These are phyloP conservation scores for Onychomys leucogaster DNA, from an alignment of 2,797 vertebrate species.

Conservation along the genomic window DNA sequence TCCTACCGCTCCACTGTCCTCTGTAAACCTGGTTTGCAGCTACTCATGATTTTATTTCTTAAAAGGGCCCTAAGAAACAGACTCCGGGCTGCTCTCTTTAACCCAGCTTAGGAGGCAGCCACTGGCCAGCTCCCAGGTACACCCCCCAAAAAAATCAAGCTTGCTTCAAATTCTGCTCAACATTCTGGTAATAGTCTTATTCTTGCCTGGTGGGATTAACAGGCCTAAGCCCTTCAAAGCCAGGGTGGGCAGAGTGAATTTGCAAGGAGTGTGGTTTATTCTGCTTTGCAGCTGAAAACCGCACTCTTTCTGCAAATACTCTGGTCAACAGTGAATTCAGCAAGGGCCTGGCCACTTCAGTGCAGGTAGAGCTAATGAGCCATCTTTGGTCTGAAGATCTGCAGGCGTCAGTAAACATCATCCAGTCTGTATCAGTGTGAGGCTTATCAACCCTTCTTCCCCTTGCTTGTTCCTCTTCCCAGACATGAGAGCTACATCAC, in stretches of 20 bases:
- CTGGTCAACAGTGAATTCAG: background rate
- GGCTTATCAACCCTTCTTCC: background rate
- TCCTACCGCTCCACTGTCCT: background rate
- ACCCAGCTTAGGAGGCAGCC: background rate
- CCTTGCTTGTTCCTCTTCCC: background rate
- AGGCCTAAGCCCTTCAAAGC: background rate
- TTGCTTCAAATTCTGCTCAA: background rate
- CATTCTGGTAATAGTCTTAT: background rate
- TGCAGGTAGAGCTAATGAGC: background rate
- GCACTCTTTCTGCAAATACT: background rate
- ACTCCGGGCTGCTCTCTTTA: background rate
- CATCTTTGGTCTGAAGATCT: background rate
- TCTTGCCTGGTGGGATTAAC: background rate
- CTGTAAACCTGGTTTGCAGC: background rate
- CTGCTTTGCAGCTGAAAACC: background rate
- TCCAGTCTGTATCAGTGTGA: background rate
- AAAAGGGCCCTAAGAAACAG: background rate
- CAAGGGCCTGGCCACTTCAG: background rate
- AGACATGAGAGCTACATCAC: background rate
- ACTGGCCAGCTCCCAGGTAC: background rate
- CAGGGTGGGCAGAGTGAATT: background rate
- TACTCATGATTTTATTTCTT: background rate
- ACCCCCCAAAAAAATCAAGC: background rate
- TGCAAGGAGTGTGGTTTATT: background rate
- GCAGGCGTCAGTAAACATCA: background rate